Base-by-base conservation (phyloP, 2,888 invertebrate species). In the Leptopterna dolabrata region DNA sequence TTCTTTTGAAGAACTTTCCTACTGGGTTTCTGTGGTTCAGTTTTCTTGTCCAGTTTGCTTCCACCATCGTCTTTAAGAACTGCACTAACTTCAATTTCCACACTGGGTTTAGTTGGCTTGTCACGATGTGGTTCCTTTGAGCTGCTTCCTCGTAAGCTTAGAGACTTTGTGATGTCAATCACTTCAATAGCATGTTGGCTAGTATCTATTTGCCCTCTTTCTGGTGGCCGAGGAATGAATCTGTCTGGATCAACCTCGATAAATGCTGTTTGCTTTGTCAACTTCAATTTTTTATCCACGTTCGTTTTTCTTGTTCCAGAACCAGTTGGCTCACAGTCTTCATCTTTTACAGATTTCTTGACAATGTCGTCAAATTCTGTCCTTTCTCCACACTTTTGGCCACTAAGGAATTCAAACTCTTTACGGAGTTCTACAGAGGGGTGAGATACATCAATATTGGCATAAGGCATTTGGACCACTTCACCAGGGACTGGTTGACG, bases 11-110 rank as follows among this genome's bases (percentile, higher is more conserved):
- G 19, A 29, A 9, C 16, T 45, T 45, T 78, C n/a, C 24, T 24
- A 45, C 24, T 19, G 0, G 29, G 24, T 55, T 81, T 30, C 30
- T 55, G 55, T n/a, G 55, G 27, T 55, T 30, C 47, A 27, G 7
- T 81, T 81, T 51, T 47, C 78, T 78, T 81, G 19, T 19, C 71
- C 43, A 36, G 43, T 3, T 78, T 73, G 73, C n/a, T 73, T 9
- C 45, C 13, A 16, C 16, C 45, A 78, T 78, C 78, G 27, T 47
- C 85, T 45, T 47, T 45, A 9, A 85, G n/a, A 16, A 29, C 24
- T 45, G 85, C 85, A 29, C 36, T 24, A 19, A 85, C 51, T 24
- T 73, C 47, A 16, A 85, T 71, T 85, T 85, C 85, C 14, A 85
- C 85, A 73, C 45, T 73, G 29, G 85, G 85, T 36, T 70, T 43